Percentiles rank a stretch among this genome's conserved stretches.
These are phyloP conservation scores for Acrocephalus scirpaceus DNA, from an alignment of 2,797 vertebrate species.

Conservation along the genomic window DNA sequence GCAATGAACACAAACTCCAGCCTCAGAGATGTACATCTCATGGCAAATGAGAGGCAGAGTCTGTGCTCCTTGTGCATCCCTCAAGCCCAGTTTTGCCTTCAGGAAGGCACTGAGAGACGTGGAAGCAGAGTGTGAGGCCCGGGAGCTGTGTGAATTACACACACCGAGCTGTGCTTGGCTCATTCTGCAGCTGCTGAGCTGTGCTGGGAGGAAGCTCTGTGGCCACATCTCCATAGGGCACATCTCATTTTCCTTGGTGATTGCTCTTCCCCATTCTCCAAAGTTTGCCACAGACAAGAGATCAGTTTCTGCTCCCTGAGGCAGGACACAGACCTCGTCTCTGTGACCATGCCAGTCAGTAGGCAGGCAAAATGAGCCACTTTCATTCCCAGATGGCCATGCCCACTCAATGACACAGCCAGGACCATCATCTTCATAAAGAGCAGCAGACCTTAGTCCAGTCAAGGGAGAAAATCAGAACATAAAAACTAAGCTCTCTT, in stretches of 20 bases:
- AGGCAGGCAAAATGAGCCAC: not conserved
- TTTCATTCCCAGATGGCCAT: not conserved
- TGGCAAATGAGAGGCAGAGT: not conserved
- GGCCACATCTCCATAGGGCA: not conserved
- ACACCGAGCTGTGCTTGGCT: fast-evolving
- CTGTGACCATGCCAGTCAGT: not conserved
- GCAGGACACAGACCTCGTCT: not conserved
- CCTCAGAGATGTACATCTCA: not conserved
- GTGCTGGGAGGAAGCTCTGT: not conserved
- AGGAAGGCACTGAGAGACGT: not conserved
- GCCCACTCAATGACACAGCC: not conserved
- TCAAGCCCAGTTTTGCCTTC: not conserved
- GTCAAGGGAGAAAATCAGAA: not conserved
- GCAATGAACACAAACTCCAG: not conserved
- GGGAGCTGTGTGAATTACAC: not conserved
- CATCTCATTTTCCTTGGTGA: not conserved
- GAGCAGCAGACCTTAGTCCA: not conserved
- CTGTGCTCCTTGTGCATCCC: not conserved
- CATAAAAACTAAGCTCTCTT: not conserved
- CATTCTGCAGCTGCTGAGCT: not conserved
- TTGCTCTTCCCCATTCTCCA: not conserved
- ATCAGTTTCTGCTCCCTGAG: not conserved
- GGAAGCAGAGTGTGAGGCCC: not conserved
- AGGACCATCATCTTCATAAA: not conserved
- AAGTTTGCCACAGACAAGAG: not conserved